Evolutionary conservation across 2,113 vertebrate species (phyloP), one percentile per base, ranked within the genome.

Genomic region (Vulpes lagopus): DNA sequence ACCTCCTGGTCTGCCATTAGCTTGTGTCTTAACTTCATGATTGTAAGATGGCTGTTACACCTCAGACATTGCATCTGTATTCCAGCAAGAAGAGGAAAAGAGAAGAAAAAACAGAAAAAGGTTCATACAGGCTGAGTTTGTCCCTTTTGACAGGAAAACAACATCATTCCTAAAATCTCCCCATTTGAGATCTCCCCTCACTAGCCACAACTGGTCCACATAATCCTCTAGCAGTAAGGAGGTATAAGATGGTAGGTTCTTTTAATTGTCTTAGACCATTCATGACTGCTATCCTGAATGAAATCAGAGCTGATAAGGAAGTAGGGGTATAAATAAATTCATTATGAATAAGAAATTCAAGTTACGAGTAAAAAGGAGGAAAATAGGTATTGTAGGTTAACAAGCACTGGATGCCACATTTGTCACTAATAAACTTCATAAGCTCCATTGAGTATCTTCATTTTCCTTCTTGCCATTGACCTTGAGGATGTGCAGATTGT

Each of bases 381-480:
- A n/a, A 92, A 43, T 19, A 71, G 53, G 64, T 95, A 78, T 8
- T 59, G 2, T 38, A 92, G 14, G 30, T 90, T 73, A 90, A 16
- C 3, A 30, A 67, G 38, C 5, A 74, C 20, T 15, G 15, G 20
- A 1, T 87, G 8, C 51, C 59, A 38, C 12, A 22, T 12, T 62
- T 22, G n/a, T 43, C 16, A 87, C 51, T 84, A 20, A 84, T 89
- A 35, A 57, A 60, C 23, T 59, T 16, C 5, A 51, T 12, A 83
- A 8, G 49, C 11, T 43, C 35, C 38, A 30, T 14, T 19, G 20
- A 5, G 76, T 43, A 8, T 90, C 17, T 69, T 83, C 4, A 71
- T 64, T 93, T 91, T 92, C 35, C 1, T 64, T 89, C n/a, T 94
- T 95, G 57, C 5, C 35, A 11, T 65, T 91, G 43, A 92, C 57